phyloP scores from a whole-genome alignment of 2,888 invertebrate species.

The Eristalinus sepulchralis region DNA sequence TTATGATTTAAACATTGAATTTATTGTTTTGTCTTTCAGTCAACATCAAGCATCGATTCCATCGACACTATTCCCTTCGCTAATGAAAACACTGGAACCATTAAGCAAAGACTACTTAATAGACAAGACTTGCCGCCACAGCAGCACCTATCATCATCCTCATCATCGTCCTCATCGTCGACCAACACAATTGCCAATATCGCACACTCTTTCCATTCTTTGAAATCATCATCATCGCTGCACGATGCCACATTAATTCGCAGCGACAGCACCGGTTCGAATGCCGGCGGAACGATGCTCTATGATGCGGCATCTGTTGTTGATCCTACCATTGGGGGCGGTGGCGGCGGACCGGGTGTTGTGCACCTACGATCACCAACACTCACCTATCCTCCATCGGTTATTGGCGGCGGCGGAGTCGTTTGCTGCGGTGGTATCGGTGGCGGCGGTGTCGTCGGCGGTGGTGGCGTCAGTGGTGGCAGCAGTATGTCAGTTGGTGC shows the following conservation, averaged over 20 bases:
- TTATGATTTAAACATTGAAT: slow-evolving; percentile 83
- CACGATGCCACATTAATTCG: slow-evolving; percentile 81
- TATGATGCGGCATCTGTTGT: slow-evolving; percentile 52
- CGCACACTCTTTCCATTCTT: slow-evolving; percentile 80
- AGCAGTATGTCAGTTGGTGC: slow-evolving; percentile 51
- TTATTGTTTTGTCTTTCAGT: slow-evolving; percentile 84
- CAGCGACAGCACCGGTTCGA: slow-evolving; percentile 82
- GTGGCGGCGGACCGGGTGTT: slow-evolving; percentile 72
- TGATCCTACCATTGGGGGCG: slow-evolving; percentile 70
- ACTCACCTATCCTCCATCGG: slow-evolving; percentile 74
- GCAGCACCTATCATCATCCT: slow-evolving; percentile 80
- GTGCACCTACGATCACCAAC: slow-evolving; percentile 78
- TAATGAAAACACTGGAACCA: slow-evolving; percentile 99
- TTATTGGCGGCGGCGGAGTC: slow-evolving; percentile 19
- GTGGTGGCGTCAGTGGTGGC: slow-evolving; percentile 70
- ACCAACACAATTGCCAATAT: slow-evolving; percentile 80
- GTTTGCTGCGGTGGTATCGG: slow-evolving; percentile 22
- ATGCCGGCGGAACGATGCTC: slow-evolving; percentile 78
- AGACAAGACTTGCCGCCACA: slow-evolving; percentile 80
- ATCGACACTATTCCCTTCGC: slow-evolving; percentile 96
- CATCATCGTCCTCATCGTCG: slow-evolving; percentile 80
- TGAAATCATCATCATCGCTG: slow-evolving; percentile 80
- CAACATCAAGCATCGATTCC: slow-evolving; percentile 97
- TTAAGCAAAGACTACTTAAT: slow-evolving; percentile 89
- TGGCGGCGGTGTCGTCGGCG: slow-evolving; percentile 72